phyloP scores from a whole-genome alignment of 1,140 invertebrate genomes.

The Hetaerina americana region DNA sequence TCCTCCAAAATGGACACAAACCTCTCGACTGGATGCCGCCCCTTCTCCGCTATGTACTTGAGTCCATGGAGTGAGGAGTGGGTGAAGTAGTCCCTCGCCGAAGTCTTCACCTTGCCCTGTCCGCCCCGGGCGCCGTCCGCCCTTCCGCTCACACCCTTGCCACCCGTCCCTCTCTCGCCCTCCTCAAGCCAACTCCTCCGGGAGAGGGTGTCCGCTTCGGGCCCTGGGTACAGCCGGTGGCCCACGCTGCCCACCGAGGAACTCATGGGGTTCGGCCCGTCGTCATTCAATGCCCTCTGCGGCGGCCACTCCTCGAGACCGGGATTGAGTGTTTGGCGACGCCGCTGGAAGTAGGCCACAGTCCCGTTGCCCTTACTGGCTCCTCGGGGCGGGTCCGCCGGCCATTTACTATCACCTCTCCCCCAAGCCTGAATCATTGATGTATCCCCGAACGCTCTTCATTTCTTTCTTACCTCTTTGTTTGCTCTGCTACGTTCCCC shows the following conservation, averaged over 20 bases:
- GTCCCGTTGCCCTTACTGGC: too few species aligned
- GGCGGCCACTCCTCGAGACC: too few species aligned
- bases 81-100: slow-evolving; percentile 35
- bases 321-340: too few species aligned
- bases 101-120: not conserved
- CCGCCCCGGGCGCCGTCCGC: not conserved
- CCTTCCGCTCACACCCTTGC: not conserved
- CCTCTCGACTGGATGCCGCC: slow-evolving; percentile 52
- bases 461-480: too few species aligned
- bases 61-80: slow-evolving; percentile 59
- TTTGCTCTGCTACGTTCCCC: too few species aligned
- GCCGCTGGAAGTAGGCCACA: too few species aligned
- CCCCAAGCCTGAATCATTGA: too few species aligned
- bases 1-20: slow-evolving; percentile 26
- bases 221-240: not conserved
- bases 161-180: not conserved
- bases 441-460: too few species aligned
- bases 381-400: too few species aligned
- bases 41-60: slow-evolving; percentile 57
- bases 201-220: not conserved
- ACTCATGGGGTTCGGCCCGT: too few species aligned
- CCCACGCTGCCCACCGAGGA: not conserved
- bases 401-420: too few species aligned
- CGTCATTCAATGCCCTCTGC: too few species aligned
- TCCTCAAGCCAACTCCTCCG: not conserved